These are phyloP conservation scores for Melopsittacus undulatus DNA, from an alignment of 2,797 vertebrate genomes.

Conservation along the genomic window DNA sequence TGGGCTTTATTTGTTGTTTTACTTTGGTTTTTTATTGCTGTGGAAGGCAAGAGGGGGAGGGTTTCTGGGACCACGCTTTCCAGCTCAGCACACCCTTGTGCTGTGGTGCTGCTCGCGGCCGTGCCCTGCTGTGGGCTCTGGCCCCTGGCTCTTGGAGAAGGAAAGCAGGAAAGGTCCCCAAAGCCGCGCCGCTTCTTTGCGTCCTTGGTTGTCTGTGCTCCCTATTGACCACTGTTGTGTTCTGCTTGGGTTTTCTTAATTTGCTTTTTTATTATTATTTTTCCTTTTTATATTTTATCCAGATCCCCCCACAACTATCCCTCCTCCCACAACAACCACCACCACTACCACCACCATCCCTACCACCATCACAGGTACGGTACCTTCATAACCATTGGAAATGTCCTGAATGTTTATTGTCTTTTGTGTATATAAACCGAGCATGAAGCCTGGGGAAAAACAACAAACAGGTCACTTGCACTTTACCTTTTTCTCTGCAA, in stretches of 20 bases:
- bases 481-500: not conserved
- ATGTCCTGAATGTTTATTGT: conserved; percentile 77
- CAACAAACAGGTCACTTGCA: not conserved
- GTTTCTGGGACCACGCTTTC: not conserved
- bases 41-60: not conserved
- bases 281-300: conserved; percentile 94
- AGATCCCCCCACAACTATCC: conserved; percentile 99
- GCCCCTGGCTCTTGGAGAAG: not conserved
- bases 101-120: not conserved
- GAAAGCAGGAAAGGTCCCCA: not conserved
- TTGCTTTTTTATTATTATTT: conserved; percentile 83
- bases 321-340: conserved; percentile 92
- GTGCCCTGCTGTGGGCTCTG: not conserved
- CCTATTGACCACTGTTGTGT: conserved; percentile 77
- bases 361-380: conserved; percentile 95
- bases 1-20: conserved; percentile 42
- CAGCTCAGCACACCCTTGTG: not conserved
- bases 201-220: conserved; percentile 71
- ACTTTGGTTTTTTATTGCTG: not conserved
- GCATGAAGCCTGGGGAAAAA: conserved; percentile 51
- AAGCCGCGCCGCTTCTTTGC: conserved; percentile 47
- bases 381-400: conserved; percentile 85
- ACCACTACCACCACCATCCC: conserved; percentile 87
- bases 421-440: conserved; percentile 68
- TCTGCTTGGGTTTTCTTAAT: conserved; percentile 81